These are phyloP conservation scores for Platorchestia sp. DNA, from an alignment of 1,140 invertebrate genomes.

Conservation along the genomic window DNA sequence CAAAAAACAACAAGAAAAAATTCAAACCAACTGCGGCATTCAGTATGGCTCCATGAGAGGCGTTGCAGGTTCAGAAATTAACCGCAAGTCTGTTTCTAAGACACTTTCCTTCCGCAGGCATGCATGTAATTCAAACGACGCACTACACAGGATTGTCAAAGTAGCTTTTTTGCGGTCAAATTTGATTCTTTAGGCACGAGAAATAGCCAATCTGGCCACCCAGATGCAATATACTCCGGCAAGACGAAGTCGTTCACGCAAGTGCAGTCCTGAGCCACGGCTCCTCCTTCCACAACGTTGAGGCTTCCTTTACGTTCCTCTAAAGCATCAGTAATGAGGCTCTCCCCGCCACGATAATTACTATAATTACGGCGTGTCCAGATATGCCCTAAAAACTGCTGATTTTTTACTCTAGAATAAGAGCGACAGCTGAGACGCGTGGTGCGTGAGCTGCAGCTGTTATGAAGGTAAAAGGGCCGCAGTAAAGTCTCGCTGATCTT, in stretches of 20 bases:
- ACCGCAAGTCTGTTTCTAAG: too few relatives aligned
- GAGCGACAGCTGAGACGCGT: background rate
- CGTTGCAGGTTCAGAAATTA: too few relatives aligned
- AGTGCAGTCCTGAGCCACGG: background rate
- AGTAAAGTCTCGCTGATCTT: background rate
- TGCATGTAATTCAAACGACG: too few relatives aligned
- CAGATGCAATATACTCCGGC: background rate
- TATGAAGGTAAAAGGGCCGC: background rate
- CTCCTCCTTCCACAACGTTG: background rate
- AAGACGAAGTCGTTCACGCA: background rate
- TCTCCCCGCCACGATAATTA: background rate
- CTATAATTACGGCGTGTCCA: background rate
- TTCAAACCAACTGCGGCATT: too few relatives aligned
- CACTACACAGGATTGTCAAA: too few relatives aligned
- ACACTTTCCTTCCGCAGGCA: too few relatives aligned
- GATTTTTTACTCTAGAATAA: background rate
- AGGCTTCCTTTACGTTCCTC: background rate
- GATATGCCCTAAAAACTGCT: background rate
- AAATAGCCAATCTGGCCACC: too few relatives aligned
- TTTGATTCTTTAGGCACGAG: too few relatives aligned
- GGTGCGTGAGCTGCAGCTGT: background rate
- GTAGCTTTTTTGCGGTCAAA: too few relatives aligned
- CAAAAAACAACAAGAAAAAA: too few relatives aligned
- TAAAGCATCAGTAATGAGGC: conserved; percentile 7
- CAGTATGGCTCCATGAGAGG: too few relatives aligned